Evolutionary conservation across 1,140 invertebrate species (phyloP).

Genomic region (Drosophila jambulina): DNA sequence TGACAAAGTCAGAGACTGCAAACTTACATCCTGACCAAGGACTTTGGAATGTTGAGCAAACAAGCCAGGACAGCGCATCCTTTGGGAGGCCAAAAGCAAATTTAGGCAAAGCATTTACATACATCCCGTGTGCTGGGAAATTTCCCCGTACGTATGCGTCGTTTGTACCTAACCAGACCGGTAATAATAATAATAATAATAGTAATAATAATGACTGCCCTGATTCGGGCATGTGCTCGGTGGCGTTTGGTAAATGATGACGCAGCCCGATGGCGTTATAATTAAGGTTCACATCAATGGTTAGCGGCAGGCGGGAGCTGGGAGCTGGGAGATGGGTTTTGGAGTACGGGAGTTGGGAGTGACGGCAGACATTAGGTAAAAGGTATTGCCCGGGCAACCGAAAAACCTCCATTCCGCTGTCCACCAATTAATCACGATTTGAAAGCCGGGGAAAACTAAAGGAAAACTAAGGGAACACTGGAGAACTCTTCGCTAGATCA

Average conservation of each 20-base stretch:
- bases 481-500: constrained; percentile 19
- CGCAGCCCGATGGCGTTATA: constrained; percentile 78
- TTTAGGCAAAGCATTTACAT: background rate
- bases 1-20: background rate
- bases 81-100: background rate
- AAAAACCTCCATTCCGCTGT: constrained; percentile 16
- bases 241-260: constrained; percentile 72
- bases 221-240: constrained; percentile 47
- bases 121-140: background rate
- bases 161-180: constrained; percentile 17
- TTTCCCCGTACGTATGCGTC: background rate
- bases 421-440: constrained; percentile 68
- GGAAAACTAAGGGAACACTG: constrained; percentile 11
- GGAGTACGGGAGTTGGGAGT: constrained; percentile 33
- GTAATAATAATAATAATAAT: constrained; percentile 26
- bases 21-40: background rate
- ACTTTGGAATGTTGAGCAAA: background rate
- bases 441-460: constrained; percentile 34
- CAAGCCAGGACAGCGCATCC: constrained; percentile 4
- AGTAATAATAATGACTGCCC: constrained; percentile 56
- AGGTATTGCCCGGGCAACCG: constrained; percentile 31
- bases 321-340: constrained; percentile 24
- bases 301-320: constrained; percentile 16
- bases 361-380: constrained; percentile 54
- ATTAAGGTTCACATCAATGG: constrained; percentile 73